These are phyloP conservation scores for Eciton burchellii DNA, from an alignment of 1,140 invertebrate genomes.

Conservation along the genomic window DNA sequence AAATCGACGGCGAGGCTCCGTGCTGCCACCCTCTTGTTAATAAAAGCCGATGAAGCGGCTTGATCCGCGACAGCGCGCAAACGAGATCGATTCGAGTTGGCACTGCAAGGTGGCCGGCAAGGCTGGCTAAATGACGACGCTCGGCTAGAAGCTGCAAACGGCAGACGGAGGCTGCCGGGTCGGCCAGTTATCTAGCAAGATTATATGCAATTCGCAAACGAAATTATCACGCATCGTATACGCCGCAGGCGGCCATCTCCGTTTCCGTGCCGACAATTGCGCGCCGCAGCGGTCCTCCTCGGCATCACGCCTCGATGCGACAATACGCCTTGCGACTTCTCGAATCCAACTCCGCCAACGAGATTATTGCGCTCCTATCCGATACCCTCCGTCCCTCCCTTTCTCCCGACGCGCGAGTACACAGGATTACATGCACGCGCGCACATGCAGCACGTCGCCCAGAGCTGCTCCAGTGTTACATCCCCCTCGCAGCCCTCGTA, in stretches of 20 bases:
- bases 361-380: conserved; percentile 48
- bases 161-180: background rate
- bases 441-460: background rate
- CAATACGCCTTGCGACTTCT: conserved; percentile 30
- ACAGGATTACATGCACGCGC: conserved; percentile 8
- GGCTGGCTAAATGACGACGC: background rate
- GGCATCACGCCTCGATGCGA: background rate
- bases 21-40: background rate
- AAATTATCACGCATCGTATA: background rate
- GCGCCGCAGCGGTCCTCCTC: background rate
- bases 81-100: background rate
- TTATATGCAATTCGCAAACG: background rate
- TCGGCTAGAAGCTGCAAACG: background rate
- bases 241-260: too few relatives aligned
- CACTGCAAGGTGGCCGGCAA: background rate
- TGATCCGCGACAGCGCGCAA: background rate
- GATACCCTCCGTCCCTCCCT: too few relatives aligned
- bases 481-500: conserved; percentile 16
- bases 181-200: background rate
- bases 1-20: conserved; percentile 4
- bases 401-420: too few relatives aligned
- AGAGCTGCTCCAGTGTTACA: conserved; percentile 5
- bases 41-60: background rate
- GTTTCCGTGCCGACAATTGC: background rate
- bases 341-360: conserved; percentile 10